Conservation (phyloP, 2,888 invertebrate genomes). For the Patella pellucida region DNA sequence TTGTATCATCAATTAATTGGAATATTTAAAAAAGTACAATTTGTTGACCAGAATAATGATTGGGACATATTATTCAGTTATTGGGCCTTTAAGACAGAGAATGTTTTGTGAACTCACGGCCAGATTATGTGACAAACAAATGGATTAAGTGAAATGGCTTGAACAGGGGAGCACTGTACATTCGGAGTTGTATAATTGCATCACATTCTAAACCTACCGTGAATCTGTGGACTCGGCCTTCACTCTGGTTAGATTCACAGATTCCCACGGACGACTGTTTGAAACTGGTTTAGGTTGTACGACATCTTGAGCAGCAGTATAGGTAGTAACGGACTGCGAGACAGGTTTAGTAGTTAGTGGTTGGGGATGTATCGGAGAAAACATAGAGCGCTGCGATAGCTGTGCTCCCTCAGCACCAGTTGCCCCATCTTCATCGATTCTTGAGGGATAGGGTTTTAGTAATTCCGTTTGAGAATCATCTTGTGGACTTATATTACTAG, state of each 20-base stretch:
- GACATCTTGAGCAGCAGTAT: conserved; percentile 42
- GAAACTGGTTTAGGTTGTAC: conserved; percentile 49
- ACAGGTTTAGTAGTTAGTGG: conserved; percentile 49
- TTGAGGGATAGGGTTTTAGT: not conserved
- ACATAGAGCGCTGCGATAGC: conserved; percentile 46
- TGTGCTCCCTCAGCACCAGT: conserved; percentile 41
- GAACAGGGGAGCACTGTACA: too few relatives aligned
- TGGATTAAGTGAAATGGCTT: too few relatives aligned
- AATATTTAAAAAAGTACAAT: too few relatives aligned
- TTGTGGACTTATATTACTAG: not conserved
- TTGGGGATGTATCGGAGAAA: conserved; percentile 62
- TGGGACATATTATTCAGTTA: too few relatives aligned
- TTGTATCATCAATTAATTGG: too few relatives aligned
- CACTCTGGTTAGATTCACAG: conserved; percentile 22
- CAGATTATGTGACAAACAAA: too few relatives aligned
- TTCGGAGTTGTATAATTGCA: too few relatives aligned
- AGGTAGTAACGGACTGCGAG: conserved; percentile 30
- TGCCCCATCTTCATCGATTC: conserved; percentile 12
- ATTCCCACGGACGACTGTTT: conserved; percentile 13
- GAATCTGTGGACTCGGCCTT: conserved; percentile 31
- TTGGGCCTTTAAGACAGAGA: too few relatives aligned
- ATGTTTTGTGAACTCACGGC: too few relatives aligned
- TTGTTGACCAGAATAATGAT: too few relatives aligned
- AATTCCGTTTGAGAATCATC: not conserved
- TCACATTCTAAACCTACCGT: conserved; percentile 27